These are phyloP conservation scores for Chanos chanos DNA, from an alignment of 2,797 vertebrate genomes.

Conservation along the genomic window DNA sequence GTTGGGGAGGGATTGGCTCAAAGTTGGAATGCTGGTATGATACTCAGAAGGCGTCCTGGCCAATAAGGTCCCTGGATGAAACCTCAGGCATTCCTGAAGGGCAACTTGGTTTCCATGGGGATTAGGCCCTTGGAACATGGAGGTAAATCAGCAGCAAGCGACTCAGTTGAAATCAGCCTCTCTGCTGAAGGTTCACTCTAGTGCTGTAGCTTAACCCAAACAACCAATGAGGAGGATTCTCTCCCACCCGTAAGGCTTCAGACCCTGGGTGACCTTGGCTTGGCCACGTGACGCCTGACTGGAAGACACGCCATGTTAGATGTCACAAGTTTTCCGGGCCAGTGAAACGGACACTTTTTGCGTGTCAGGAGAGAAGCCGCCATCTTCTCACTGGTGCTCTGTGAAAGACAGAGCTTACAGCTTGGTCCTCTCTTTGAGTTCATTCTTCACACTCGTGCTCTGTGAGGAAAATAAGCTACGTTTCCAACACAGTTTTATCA, in stretches of 20 bases:
- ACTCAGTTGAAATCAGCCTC: slow-evolving; percentile 43
- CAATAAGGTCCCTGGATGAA: slow-evolving; percentile 68
- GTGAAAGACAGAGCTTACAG: not conserved
- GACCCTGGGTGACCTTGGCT: slow-evolving; percentile 19
- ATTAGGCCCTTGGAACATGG: slow-evolving; percentile 56
- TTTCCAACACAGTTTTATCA: slow-evolving; percentile 75
- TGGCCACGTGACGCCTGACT: slow-evolving; percentile 10
- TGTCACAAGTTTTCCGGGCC: slow-evolving; percentile 10
- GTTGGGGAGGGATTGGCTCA: slow-evolving; percentile 8
- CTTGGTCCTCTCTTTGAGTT: not conserved
- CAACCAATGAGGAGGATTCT: not conserved
- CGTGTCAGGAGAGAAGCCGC: not conserved
- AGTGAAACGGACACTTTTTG: not conserved
- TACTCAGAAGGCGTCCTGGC: slow-evolving; percentile 60
- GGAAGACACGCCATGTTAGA: slow-evolving; percentile 16
- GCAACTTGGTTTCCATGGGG: slow-evolving; percentile 66
- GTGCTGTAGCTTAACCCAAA: not conserved
- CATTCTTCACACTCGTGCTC: slow-evolving; percentile 44
- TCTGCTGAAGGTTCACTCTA: slow-evolving; percentile 36
- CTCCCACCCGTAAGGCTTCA: not conserved
- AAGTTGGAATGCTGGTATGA: slow-evolving; percentile 51
- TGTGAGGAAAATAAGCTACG: slow-evolving; percentile 48
- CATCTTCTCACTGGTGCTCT: not conserved
- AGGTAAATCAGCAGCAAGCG: slow-evolving; percentile 38
- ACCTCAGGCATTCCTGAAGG: slow-evolving; percentile 72